These are phyloP conservation scores for Lophotis ruficrista DNA, from an alignment of 2,113 vertebrate genomes.

Conservation along the genomic window DNA sequence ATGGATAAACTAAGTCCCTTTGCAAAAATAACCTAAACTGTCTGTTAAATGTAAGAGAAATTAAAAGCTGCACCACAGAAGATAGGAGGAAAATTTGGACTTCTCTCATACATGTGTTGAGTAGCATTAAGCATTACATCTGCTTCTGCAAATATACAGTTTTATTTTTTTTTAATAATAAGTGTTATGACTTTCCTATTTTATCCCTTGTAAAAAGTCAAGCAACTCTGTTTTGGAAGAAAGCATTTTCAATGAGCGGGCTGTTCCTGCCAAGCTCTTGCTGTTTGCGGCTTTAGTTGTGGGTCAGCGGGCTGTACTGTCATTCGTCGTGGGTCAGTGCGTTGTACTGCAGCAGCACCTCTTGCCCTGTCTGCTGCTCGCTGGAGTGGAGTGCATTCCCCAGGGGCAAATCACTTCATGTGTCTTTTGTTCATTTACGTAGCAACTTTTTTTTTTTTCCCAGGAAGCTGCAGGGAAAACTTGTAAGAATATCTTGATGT, in stretches of 20 bases:
- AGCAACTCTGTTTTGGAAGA: slow-evolving; percentile 41
- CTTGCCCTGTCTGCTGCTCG: neutral
- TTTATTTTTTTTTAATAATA: neutral
- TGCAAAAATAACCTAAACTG: neutral
- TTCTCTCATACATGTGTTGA: neutral
- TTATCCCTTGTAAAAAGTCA: slow-evolving; percentile 48
- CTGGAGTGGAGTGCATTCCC: neutral
- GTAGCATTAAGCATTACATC: neutral
- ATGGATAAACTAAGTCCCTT: neutral
- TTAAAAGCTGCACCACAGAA: neutral
- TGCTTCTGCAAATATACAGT: slow-evolving; percentile 38
- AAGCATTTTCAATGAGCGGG: slow-evolving; percentile 14
- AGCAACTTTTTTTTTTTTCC: neutral
- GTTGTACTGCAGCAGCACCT: neutral
- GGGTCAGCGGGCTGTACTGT: neutral
- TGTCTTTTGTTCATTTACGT: neutral
- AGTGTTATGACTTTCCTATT: slow-evolving; percentile 28
- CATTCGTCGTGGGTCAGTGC: neutral
- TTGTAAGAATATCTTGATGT: neutral
- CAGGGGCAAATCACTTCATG: neutral
- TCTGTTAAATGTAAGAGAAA: neutral
- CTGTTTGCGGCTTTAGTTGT: neutral
- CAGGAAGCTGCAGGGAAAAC: neutral
- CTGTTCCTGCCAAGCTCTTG: neutral
- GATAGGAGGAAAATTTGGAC: neutral